Conservation (phyloP, 2,113 vertebrate species). For the Microtus pennsylvanicus region DNA sequence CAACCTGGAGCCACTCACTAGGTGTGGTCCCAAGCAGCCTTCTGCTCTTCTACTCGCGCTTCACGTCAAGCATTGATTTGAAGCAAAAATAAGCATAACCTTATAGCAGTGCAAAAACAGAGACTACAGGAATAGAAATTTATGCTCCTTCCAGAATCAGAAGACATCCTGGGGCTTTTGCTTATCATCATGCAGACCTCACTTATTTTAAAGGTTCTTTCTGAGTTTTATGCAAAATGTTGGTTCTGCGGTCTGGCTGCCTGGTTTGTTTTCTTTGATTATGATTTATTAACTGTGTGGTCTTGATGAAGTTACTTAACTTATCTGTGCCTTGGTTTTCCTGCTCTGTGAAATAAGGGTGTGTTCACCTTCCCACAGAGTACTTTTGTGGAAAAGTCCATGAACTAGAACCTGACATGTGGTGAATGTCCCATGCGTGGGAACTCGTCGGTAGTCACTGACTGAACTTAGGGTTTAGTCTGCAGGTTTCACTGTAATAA, state of each 20-base stretch:
- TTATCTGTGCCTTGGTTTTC: slow-evolving; percentile 25
- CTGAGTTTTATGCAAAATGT: neutral
- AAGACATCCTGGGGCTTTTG: neutral
- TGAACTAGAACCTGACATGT: neutral
- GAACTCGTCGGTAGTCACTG: neutral
- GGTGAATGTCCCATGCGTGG: neutral
- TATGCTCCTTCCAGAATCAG: neutral
- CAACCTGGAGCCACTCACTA: neutral
- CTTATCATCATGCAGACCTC: neutral
- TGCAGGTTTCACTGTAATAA: neutral
- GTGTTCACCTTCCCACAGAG: neutral
- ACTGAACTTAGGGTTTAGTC: neutral
- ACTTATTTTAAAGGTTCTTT: neutral
- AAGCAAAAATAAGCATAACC: slow-evolving; percentile 12
- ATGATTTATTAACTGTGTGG: slow-evolving; percentile 29
- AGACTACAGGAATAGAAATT: neutral
- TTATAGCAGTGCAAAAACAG: neutral
- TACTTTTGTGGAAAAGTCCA: neutral
- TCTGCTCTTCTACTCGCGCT: neutral
- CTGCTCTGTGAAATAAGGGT: slow-evolving; percentile 24
- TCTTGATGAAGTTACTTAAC: neutral
- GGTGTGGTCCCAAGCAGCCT: neutral
- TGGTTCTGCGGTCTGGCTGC: neutral
- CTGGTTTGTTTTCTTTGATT: slow-evolving; percentile 21
- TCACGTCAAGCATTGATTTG: neutral